Conservation (phyloP, 2,113 vertebrate genomes). For the Microcebus murinus region DNA sequence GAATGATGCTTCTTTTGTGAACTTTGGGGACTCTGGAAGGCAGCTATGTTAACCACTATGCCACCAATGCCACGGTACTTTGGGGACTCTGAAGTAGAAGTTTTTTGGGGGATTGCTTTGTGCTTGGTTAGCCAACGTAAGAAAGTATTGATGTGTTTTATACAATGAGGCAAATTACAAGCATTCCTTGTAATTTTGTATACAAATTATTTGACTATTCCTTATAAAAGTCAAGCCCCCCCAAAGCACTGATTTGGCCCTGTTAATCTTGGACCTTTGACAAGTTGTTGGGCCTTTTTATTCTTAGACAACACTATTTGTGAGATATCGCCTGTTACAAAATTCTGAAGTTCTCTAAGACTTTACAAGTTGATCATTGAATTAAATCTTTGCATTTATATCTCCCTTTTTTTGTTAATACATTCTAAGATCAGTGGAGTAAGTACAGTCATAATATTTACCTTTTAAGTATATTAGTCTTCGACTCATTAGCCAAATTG, state of each 20-base stretch:
- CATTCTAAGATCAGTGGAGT: not conserved
- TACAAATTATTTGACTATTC: not conserved
- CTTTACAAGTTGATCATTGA: slow-evolving; percentile 17
- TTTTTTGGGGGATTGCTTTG: not conserved
- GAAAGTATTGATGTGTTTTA: not conserved
- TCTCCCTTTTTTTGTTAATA: not conserved
- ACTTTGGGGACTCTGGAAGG: not conserved
- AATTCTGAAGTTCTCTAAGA: slow-evolving; percentile 39
- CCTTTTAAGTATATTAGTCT: not conserved
- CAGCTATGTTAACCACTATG: no score
- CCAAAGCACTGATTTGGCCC: not conserved
- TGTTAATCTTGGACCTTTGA: slow-evolving; percentile 13
- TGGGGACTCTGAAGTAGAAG: not conserved
- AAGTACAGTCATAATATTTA: not conserved
- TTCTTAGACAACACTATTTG: slow-evolving; percentile 1
- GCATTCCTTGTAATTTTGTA: not conserved
- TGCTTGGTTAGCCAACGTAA: not conserved
- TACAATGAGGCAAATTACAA: not conserved
- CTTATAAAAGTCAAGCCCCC: not conserved
- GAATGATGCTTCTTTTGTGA: not conserved
- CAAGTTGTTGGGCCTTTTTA: slow-evolving; percentile 20
- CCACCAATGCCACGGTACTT: not conserved
- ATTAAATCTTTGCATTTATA: slow-evolving; percentile 39
- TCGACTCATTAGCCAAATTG: not conserved
- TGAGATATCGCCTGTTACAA: not conserved